phyloP scores from a whole-genome alignment of 2,797 vertebrate species.

The Phyllotis vaccarum region DNA sequence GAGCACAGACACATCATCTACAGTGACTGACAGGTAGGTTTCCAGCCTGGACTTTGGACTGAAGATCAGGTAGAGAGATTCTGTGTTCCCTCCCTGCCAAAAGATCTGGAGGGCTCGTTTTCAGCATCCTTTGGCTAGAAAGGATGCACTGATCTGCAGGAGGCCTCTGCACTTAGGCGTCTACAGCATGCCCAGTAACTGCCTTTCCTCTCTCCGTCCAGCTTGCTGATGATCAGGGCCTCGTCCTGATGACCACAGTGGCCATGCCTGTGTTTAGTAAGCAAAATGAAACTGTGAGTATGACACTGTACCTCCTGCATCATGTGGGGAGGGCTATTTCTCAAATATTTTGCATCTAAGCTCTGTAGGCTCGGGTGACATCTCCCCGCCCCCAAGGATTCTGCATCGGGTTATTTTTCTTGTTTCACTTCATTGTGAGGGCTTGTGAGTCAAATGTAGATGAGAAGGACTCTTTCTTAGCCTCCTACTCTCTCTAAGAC shows the following conservation, averaged over 20 bases:
- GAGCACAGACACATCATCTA: not conserved
- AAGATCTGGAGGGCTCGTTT: not conserved
- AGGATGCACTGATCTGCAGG: not conserved
- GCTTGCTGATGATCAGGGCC: conserved; percentile 93
- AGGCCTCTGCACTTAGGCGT: not conserved
- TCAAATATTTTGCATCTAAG: not conserved
- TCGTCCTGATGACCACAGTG: conserved; percentile 96
- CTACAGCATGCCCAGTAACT: not conserved
- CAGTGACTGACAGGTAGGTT: not conserved
- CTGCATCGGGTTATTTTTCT: not conserved
- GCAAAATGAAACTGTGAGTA: conserved; percentile 98
- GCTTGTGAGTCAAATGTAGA: conserved; percentile 23
- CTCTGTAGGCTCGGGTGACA: not conserved
- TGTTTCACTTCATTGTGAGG: conserved; percentile 13
- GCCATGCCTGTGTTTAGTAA: conserved; percentile 99
- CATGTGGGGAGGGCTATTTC: not conserved
- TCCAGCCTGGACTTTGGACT: not conserved
- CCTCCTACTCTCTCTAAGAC: not conserved
- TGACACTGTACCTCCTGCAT: not conserved
- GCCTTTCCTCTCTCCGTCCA: conserved; percentile 85
- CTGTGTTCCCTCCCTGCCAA: not conserved
- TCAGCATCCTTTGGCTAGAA: not conserved
- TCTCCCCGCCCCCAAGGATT: not conserved
- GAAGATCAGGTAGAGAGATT: not conserved
- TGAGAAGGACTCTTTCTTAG: not conserved